Base-by-base conservation (phyloP, 2,888 invertebrate genomes). In the Nomada ferruginata region DNA sequence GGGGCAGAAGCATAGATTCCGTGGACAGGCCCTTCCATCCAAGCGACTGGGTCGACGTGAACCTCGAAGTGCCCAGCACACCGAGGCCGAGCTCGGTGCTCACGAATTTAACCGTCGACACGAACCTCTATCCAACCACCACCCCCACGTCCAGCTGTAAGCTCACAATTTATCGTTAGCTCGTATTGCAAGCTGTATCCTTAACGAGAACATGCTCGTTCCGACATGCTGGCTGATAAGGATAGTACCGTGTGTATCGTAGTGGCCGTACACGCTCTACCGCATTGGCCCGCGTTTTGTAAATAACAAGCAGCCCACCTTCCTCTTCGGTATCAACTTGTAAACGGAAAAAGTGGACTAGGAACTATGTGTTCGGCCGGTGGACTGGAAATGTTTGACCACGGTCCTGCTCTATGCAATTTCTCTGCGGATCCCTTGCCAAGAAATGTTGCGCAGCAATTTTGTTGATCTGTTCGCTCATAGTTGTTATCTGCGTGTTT, bases 11-110 rank as follows among this genome's bases (percentile, higher is more conserved):
- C 90, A 92, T 93, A 91, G 93, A 93, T 85, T 93, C 93, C 63
- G 92, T 93, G 80, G 93, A 93, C 90, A 91, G 93, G 79, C 93
- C 93, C 59, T 93, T 93, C 83, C 93, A 93, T 85, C 93, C 95
- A 72, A 93, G 92, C 94, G 95, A 95, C 86, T 95, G 95, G 95
- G 95, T 95, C 53, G 94, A 95, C 87, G 94, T 94, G 72, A 93
- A 94, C 83, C 92, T 95, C 74, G 94, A 95, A 91, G 95, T 95
- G 70, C 94, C 95, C 23, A 94, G 94, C 91, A 94, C 89, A 91
- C 94, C 91, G 89, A 87, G 90, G 83, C 77, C 89, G 26, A 89
- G 88, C 84, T 90, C 90, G 53, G 87, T 82, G 73, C 87, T 91
- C 83, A 90, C 91, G 83, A 91, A 91, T 87, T 88, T 89, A 81